phyloP scores from a whole-genome alignment of 2,888 invertebrate species.

The Troides aeacus region DNA sequence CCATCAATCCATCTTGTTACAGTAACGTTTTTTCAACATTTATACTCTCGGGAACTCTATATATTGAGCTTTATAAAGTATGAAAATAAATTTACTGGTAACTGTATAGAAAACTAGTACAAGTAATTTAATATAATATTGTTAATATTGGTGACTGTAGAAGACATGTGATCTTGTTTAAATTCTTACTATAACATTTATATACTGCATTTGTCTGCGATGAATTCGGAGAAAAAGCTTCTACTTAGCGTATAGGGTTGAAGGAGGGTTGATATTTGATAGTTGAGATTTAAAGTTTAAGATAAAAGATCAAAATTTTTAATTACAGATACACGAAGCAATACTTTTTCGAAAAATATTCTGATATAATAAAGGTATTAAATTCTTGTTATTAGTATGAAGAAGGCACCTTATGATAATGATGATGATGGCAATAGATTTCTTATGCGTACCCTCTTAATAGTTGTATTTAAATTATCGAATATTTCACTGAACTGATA shows the following conservation, averaged over 20 bases:
- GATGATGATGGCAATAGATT: too few relatives aligned
- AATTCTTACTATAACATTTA: not conserved
- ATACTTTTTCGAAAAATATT: too few relatives aligned
- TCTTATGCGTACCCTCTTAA: too few relatives aligned
- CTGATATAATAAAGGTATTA: too few relatives aligned
- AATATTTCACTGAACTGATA: too few relatives aligned
- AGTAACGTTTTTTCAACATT: constrained; percentile 14
- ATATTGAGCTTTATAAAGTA: not conserved
- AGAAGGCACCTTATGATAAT: too few relatives aligned
- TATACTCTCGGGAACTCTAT: constrained; percentile 12
- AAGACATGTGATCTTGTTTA: too few relatives aligned
- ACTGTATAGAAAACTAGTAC: not conserved
- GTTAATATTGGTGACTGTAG: too few relatives aligned
- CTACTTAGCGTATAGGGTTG: not conserved
- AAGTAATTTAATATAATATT: too few relatives aligned
- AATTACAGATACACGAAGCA: not conserved
- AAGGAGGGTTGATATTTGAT: not conserved
- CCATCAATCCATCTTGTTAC: constrained; percentile 16
- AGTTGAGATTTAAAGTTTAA: not conserved
- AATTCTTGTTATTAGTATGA: too few relatives aligned
- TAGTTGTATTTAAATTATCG: too few relatives aligned
- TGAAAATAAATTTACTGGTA: constrained; percentile 6
- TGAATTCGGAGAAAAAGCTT: not conserved
- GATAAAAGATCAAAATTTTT: not conserved
- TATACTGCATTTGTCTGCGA: not conserved